Evolutionary conservation across 2,888 invertebrate species (phyloP), one percentile per base, ranked within the genome.

Genomic region (Carcina quercana): DNA sequence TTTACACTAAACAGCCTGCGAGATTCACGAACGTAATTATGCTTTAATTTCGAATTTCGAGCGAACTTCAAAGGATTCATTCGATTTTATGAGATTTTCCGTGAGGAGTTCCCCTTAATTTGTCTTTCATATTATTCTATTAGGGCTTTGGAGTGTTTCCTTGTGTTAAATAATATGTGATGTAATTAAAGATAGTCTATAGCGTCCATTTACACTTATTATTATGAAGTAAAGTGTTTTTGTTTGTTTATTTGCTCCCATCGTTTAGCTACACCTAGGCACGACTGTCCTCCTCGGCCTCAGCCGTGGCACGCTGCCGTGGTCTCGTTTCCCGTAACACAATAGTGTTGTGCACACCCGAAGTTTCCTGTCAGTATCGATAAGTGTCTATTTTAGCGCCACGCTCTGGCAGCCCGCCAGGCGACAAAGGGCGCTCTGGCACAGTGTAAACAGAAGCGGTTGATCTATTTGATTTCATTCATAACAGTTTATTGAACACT

Each of bases 291-390:
- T n/a, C n/a, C n/a, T n/a, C n/a, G n/a, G n/a, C n/a, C n/a, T n/a
- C n/a, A n/a, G 28, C 28, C 25, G 25, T 22, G 21, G 32, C 32
- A 28, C 26, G 31, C 26, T 19, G 19, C 19, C 19, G n/a, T n/a
- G n/a, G n/a, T n/a, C n/a, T n/a, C 28, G 32, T 43, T 60, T 57
- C 56, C 62, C 51, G 67, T 48, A 59, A 66, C 45, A 42, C 47
- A 58, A 67, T 69, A 70, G 65, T 64, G 70, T 62, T 64, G 69
- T 61, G 48, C 55, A 49, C 47, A 40, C 40, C 38, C 47, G 46
- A 44, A 43, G 45, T 47, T 58, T 64, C 59, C 62, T 62, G 54
- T 53, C 50, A 43, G 50, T 60, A 59, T 69, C 69, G 68, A 70
- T 69, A 66, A 51, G 53, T 52, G 46, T 55, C 60, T 68, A 66